Evolutionary conservation across 1,140 invertebrate genomes (phyloP).

Genomic region (Anoplolepis gracilipes): DNA sequence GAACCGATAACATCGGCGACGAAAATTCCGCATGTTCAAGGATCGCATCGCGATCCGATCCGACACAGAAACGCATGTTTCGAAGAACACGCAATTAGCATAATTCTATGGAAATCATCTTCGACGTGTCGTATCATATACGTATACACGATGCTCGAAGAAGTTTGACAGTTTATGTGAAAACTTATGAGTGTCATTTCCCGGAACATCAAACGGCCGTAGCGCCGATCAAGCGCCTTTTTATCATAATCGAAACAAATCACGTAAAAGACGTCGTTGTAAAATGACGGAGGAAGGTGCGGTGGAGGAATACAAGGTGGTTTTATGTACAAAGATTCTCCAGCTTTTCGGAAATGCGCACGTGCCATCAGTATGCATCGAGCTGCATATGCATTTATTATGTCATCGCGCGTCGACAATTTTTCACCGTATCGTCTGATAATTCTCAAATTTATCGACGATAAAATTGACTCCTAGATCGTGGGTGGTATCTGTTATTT

Average conservation of each 20-base stretch:
- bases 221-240: neutral
- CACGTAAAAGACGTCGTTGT: constrained; percentile 57
- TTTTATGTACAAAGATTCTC: constrained; percentile 17
- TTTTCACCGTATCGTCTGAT: constrained; percentile 63
- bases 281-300: neutral
- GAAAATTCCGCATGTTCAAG: constrained; percentile 41
- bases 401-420: constrained; percentile 60
- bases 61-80: constrained; percentile 20
- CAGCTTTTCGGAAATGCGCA: constrained; percentile 57
- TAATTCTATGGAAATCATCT: constrained; percentile 62
- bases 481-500: constrained; percentile 8
- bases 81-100: constrained; percentile 62
- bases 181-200: constrained; percentile 25
- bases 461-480: constrained; percentile 5
- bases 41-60: neutral
- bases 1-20: constrained; percentile 37
- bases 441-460: constrained; percentile 56
- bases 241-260: constrained; percentile 9
- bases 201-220: constrained; percentile 26
- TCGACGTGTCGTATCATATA: neutral
- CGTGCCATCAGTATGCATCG: neutral
- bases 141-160: neutral
- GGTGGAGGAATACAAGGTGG: constrained; percentile 1
- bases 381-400: constrained; percentile 52
- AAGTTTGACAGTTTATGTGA: constrained; percentile 47